Evolutionary conservation across 2,888 invertebrate genomes (phyloP).

Genomic region (Xestia xanthographa): DNA sequence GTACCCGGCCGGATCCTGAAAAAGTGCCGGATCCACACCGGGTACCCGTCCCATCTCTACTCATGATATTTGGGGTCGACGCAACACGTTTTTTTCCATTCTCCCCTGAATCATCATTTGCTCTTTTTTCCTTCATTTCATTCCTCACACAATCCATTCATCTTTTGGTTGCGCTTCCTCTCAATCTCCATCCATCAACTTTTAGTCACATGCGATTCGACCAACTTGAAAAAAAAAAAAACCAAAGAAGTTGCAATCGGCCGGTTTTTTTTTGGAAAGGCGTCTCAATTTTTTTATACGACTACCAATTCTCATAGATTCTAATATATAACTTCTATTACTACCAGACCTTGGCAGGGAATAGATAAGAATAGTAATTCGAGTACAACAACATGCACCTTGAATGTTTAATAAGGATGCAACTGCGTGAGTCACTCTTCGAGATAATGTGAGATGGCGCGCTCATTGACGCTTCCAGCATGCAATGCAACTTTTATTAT

Average conservation of each 20-base stretch:
- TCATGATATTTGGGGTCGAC: too few species aligned
- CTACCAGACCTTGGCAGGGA: neutral
- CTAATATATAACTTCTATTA: neutral
- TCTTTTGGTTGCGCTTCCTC: too few species aligned
- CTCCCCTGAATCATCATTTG: too few species aligned
- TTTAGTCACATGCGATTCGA: neutral
- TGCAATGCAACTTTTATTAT: conserved; percentile 24
- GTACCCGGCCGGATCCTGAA: too few species aligned
- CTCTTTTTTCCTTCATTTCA: too few species aligned
- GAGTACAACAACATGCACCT: conserved; percentile 46
- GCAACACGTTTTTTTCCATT: too few species aligned
- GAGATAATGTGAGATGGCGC: conserved; percentile 52
- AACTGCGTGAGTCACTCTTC: conserved; percentile 60
- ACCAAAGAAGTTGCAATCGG: neutral
- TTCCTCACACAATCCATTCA: too few species aligned
- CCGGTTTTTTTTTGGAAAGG: neutral
- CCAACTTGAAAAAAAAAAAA: neutral
- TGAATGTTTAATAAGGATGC: conserved; percentile 71
- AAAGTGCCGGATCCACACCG: too few species aligned
- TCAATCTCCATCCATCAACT: too few species aligned
- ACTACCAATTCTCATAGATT: neutral
- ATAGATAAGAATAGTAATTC: conserved; percentile 45
- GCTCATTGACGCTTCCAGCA: conserved; percentile 22
- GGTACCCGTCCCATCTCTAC: too few species aligned
- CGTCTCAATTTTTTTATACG: neutral